Evolutionary conservation across 1,140 invertebrate species (phyloP), one percentile per base, ranked within the genome.

Genomic region (Octopus sinensis): DNA sequence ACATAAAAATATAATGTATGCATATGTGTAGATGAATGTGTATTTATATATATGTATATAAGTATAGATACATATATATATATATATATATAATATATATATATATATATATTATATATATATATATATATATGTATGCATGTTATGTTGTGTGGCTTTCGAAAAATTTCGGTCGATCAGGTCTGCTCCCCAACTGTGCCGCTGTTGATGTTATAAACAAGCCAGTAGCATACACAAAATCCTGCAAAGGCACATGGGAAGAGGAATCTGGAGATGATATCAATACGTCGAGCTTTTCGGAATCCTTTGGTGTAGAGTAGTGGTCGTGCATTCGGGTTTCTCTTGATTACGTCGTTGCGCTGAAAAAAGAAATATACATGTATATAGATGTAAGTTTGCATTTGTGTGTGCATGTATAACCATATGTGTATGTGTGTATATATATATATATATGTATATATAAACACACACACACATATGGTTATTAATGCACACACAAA

Each of bases 141-240:
- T n/a, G n/a, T n/a, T n/a, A n/a, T n/a, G n/a, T n/a, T n/a, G n/a
- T 43, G 30, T 43, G 30, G 2, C 30, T 43, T 43, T 43, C 30
- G 30, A 43, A 43, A 43, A 43, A 43, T 43, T 43, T 43, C 30
- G 30, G 30, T 43, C 30, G 30, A 43, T 43, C 30, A 43, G 30
- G 30, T 43, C 2, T 43, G 30, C 30, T 43, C 0, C 30, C 30
- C 30, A 43, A 43, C 30, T 43, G 30, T 71, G n/a, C 77, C 73
- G n/a, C 76, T 82, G n/a, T 79, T 30, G 52, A 84, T 53, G 52
- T 84, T 81, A n/a, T 83, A 86, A 68, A 85, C 83, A 81, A 96
- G 90, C 96, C 96, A 93, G 83, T 93, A 93, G 52, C 91, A 84
- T 5, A 91, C 80, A 85, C 92, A 92, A 68, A 92, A 88, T 6